Percentiles rank a stretch among this genome's conserved stretches.
Conservation (phyloP, 2,888 invertebrate species). For the Suillia variegata region DNA sequence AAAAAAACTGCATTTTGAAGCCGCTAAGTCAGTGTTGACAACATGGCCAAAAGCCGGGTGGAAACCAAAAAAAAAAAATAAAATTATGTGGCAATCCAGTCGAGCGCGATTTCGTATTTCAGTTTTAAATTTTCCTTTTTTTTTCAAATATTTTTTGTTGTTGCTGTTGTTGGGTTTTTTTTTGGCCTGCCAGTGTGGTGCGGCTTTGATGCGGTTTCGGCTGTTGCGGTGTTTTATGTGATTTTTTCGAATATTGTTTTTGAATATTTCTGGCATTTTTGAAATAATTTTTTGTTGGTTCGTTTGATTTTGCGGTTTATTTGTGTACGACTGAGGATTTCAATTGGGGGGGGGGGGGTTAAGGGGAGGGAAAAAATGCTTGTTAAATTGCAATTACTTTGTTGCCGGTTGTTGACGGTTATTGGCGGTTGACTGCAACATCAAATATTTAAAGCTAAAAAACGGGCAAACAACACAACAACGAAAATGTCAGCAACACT, state of each 20-base stretch:
- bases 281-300: neutral
- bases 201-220: neutral
- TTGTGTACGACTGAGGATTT: neutral
- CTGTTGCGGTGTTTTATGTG: neutral
- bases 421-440: neutral
- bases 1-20: neutral
- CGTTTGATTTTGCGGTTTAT: no score
- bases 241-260: neutral
- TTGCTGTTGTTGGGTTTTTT: no score
- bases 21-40: neutral
- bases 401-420: neutral
- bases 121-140: neutral
- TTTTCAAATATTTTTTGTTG: neutral
- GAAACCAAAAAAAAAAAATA: no score
- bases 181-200: no score
- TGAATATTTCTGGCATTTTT: no score
- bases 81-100: neutral
- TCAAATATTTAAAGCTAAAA: no score
- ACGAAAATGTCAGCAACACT: no score
- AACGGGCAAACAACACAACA: no score
- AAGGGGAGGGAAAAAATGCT: no score
- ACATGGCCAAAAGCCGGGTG: neutral
- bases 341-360: no score
- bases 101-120: neutral
- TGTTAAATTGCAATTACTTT: constrained; percentile 30